Conservation (phyloP, 2,113 vertebrate genomes). For the Tachysurus vachellii region DNA sequence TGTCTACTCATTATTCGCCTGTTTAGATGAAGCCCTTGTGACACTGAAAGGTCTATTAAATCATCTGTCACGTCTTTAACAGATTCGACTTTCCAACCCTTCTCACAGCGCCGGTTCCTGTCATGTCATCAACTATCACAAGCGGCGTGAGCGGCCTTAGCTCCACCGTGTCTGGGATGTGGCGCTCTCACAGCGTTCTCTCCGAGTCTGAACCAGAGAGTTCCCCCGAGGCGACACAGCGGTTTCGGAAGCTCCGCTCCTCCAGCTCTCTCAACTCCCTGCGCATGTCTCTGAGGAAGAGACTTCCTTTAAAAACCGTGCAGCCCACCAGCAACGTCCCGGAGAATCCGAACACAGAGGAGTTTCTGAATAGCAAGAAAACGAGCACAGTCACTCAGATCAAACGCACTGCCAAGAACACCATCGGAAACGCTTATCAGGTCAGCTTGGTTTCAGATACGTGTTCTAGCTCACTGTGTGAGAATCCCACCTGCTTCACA, state of each 20-base stretch:
- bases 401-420: slow-evolving; percentile 77
- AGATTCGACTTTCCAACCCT: not conserved
- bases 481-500: not conserved
- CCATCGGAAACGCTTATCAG: slow-evolving; percentile 81
- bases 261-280: slow-evolving; percentile 77
- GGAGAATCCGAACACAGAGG: slow-evolving; percentile 73
- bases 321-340: slow-evolving; percentile 71
- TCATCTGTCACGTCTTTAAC: not conserved
- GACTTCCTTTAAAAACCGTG: slow-evolving; percentile 77
- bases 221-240: slow-evolving; percentile 69
- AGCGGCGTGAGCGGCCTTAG: slow-evolving; percentile 68
- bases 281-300: slow-evolving; percentile 81
- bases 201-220: slow-evolving; percentile 73
- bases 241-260: slow-evolving; percentile 69
- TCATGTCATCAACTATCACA: slow-evolving; percentile 62
- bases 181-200: slow-evolving; percentile 76
- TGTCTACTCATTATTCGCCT: not conserved
- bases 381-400: slow-evolving; percentile 67
- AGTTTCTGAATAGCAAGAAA: slow-evolving; percentile 69
- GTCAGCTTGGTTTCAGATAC: slow-evolving; percentile 58
- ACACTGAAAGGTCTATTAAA: not conserved
- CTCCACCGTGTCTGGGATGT: slow-evolving; percentile 67
- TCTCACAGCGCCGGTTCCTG: not conserved
- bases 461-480: not conserved
- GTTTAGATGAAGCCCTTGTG: not conserved